Conservation (phyloP, 2,113 vertebrate species). For the Symphodus melops region DNA sequence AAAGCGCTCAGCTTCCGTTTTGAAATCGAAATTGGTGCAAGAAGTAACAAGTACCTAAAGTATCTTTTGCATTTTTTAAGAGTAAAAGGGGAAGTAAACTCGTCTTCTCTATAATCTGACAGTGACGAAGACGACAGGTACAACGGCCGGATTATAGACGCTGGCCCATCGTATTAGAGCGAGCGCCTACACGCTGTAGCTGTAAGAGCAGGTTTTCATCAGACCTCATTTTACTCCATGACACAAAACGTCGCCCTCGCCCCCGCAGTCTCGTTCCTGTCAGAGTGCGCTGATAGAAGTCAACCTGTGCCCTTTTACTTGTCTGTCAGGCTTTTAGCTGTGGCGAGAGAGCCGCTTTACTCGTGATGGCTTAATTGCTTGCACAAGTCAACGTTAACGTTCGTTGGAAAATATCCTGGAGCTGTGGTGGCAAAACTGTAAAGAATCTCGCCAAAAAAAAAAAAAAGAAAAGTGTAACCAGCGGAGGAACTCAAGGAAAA, state of each 20-base stretch:
- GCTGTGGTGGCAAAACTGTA: background rate
- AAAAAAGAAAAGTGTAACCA: too few species aligned
- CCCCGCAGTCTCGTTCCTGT: constrained; percentile 19
- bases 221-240: constrained; percentile 37
- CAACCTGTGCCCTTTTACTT: constrained; percentile 33
- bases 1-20: background rate
- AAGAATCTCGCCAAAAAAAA: background rate
- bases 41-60: background rate
- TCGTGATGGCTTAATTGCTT: constrained; percentile 38
- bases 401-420: background rate
- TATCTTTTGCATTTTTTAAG: background rate
- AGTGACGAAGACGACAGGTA: constrained; percentile 15
- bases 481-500: background rate
- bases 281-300: constrained; percentile 9
- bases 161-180: constrained; percentile 6
- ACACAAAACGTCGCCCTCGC: constrained; percentile 33
- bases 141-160: constrained; percentile 40
- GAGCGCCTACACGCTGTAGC: constrained; percentile 18
- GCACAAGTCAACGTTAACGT: constrained; percentile 7
- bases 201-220: constrained; percentile 28
- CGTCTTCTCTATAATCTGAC: constrained; percentile 32
- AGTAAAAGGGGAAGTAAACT: background rate
- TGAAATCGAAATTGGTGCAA: background rate
- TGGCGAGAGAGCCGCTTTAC: constrained; percentile 1
- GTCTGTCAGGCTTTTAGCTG: constrained; percentile 27